Conservation (phyloP, 2,113 vertebrate species). For the Sebastes fasciatus region DNA sequence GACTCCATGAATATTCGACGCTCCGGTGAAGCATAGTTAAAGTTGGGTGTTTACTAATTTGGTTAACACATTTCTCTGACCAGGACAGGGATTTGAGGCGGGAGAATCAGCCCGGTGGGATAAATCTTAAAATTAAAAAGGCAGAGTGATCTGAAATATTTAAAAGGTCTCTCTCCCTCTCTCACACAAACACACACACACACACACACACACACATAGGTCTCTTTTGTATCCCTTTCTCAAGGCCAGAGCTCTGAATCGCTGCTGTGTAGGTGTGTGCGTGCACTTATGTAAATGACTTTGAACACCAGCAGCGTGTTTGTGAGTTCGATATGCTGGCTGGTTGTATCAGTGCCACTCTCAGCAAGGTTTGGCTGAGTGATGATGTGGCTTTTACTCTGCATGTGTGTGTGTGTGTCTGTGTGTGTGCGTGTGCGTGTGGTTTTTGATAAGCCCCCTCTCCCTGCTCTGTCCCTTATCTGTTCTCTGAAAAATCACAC, state of each 20-base stretch:
- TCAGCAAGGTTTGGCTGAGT: constrained; percentile 29
- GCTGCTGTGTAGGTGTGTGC: neutral
- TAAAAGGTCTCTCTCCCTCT: constrained; percentile 11
- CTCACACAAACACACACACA: too few relatives aligned
- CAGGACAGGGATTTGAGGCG: constrained; percentile 12
- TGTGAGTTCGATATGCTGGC: constrained; percentile 27
- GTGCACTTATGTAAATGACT: constrained; percentile 22
- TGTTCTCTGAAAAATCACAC: constrained; percentile 43
- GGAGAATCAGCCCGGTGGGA: constrained; percentile 28
- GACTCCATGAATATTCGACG: constrained; percentile 39
- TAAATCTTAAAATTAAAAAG: constrained; percentile 54
- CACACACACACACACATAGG: neutral
- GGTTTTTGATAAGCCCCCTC: constrained; percentile 55
- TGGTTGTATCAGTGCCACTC: constrained; percentile 40
- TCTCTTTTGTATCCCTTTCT: constrained; percentile 38
- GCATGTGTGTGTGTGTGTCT: neutral
- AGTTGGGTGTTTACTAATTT: constrained; percentile 52
- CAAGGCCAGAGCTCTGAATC: constrained; percentile 22
- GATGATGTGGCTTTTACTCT: constrained; percentile 41
- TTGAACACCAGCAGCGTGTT: constrained; percentile 31
- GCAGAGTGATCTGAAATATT: constrained; percentile 57
- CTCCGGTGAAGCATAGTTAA: constrained; percentile 19
- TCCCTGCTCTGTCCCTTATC: constrained; percentile 55
- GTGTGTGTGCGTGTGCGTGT: neutral
- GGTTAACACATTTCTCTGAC: constrained; percentile 39